Evolutionary conservation across 2,888 invertebrate genomes (phyloP).

Genomic region (Lasioglossum calceatum): DNA sequence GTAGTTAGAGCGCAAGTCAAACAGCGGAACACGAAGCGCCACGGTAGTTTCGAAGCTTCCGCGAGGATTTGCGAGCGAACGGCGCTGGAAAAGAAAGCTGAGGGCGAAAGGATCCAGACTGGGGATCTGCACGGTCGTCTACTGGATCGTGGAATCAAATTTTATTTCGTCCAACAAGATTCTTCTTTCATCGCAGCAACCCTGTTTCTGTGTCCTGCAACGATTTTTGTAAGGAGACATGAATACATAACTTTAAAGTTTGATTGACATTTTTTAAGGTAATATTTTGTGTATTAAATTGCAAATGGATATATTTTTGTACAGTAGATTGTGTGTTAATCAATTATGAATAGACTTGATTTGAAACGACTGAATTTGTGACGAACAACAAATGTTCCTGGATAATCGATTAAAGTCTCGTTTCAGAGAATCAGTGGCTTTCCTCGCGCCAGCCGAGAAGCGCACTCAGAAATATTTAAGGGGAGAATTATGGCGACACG

Average conservation of each 20-base stretch:
- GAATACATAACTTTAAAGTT: not conserved
- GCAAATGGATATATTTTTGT: not conserved
- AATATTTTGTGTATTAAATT: not conserved
- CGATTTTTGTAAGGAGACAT: no score
- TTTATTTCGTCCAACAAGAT: not conserved
- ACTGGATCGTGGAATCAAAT: not conserved
- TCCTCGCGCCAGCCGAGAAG: not conserved
- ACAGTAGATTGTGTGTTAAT: no score
- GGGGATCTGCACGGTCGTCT: no score
- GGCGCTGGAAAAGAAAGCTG: not conserved
- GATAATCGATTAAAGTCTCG: not conserved
- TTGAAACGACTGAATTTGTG: not conserved
- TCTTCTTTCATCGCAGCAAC: not conserved
- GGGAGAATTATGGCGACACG: not conserved
- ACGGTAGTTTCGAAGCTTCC: conserved; percentile 54
- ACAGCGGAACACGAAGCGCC: conserved; percentile 70
- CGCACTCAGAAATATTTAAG: not conserved
- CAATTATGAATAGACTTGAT: not conserved
- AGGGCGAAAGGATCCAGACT: not conserved
- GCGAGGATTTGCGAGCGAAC: conserved; percentile 47
- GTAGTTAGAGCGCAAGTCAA: conserved; percentile 76
- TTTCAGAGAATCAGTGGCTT: not conserved
- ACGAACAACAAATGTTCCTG: not conserved
- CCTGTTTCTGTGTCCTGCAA: not conserved
- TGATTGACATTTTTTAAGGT: not conserved